Evolutionary conservation across 23 tunicate species (phyloP).

Genomic region (Oikopleura dioica): DNA sequence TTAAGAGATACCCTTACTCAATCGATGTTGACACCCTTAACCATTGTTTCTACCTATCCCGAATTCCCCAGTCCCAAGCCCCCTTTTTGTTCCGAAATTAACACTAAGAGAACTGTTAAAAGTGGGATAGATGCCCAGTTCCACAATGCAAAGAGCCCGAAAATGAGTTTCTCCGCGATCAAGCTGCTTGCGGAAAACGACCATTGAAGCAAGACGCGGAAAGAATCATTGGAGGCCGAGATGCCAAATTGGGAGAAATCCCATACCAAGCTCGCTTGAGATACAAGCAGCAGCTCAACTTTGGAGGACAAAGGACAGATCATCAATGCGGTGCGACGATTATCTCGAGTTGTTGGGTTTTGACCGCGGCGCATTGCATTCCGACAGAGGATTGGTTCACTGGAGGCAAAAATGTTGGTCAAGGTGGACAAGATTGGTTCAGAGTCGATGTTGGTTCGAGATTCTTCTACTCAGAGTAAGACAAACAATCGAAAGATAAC

Average conservation of each 20-base stretch:
- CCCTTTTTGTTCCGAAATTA: too few relatives aligned
- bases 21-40: too few relatives aligned
- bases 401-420: too few relatives aligned
- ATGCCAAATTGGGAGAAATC: neutral
- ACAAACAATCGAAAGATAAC: too few relatives aligned
- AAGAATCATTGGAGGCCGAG: neutral
- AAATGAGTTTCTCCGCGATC: neutral
- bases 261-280: neutral
- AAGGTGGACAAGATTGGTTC: constrained; percentile 5
- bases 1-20: too few relatives aligned
- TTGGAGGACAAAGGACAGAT: constrained; percentile 7
- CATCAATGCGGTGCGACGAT: constrained; percentile 9
- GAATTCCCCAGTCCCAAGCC: too few relatives aligned
- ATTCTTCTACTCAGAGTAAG: constrained; percentile 1
- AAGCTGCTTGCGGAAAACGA: neutral
- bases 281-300: neutral
- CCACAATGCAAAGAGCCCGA: neutral
- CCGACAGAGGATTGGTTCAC: constrained; percentile 5
- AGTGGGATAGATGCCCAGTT: neutral
- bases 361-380: constrained; percentile 10
- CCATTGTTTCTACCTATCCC: too few relatives aligned
- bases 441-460: neutral
- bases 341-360: neutral
- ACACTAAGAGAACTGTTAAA: too few relatives aligned
- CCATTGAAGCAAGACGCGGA: neutral